Percentiles rank a stretch among this genome's conserved stretches.
Evolutionary conservation across 2,888 invertebrate genomes (phyloP).

Genomic region (Trissolcus brochymenae): DNA sequence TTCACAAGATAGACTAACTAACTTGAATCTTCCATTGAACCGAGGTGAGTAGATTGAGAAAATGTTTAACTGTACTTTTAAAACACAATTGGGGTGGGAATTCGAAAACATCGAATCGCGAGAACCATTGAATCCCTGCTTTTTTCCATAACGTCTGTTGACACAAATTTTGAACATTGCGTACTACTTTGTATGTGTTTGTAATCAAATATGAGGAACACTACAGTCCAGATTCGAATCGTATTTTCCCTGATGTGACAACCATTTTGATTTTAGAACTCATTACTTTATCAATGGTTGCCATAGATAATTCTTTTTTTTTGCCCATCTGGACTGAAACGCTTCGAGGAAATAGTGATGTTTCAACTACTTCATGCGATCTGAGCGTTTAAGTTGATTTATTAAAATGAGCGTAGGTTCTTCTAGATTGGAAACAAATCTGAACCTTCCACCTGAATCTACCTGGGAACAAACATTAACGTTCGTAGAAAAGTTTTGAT

Average conservation of each 20-base stretch:
- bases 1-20: constrained; percentile 75
- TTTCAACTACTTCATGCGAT: background rate
- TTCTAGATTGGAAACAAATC: background rate
- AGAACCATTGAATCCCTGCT: background rate
- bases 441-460: background rate
- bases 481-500: constrained; percentile 1
- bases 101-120: background rate
- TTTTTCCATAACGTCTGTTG: background rate
- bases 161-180: background rate
- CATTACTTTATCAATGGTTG: constrained; percentile 62
- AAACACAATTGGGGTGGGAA: constrained; percentile 71
- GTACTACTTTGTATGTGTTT: constrained; percentile 2
- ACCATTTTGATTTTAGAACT: constrained; percentile 50
- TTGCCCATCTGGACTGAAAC: constrained; percentile 71
- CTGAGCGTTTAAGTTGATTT: background rate
- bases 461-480: background rate
- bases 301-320: constrained; percentile 65
- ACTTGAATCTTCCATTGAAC: constrained; percentile 75
- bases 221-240: constrained; percentile 66
- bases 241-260: constrained; percentile 65
- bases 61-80: constrained; percentile 71
- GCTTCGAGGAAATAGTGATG: constrained; percentile 16
- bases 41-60: constrained; percentile 76
- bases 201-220: constrained; percentile 7
- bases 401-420: background rate